phyloP scores from a whole-genome alignment of 2,888 invertebrate species.

The Netelia virgata region DNA sequence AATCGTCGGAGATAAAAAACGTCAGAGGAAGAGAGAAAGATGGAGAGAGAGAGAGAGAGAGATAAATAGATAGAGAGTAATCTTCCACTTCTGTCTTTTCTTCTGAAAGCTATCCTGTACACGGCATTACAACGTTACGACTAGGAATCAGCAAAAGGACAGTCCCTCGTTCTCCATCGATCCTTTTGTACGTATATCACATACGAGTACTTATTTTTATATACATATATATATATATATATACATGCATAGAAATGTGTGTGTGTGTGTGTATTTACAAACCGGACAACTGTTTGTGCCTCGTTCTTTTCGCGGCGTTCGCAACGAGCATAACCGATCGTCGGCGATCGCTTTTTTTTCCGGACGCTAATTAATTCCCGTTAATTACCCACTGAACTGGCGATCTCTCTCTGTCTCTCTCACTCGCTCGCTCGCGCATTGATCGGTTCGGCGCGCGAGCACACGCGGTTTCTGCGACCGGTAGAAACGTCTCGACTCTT shows the following conservation, averaged over 20 bases:
- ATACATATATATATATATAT: constrained; percentile 6
- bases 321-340: constrained; percentile 72
- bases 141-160: constrained; percentile 49
- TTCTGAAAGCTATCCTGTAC: constrained; percentile 5
- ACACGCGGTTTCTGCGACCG: constrained; percentile 51
- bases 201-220: not conserved
- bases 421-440: constrained; percentile 3
- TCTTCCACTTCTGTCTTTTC: constrained; percentile 20
- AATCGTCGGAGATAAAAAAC: constrained; percentile 47
- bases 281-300: constrained; percentile 40
- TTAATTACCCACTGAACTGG: constrained; percentile 77
- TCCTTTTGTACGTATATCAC: constrained; percentile 9
- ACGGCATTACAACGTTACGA: constrained; percentile 8
- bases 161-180: constrained; percentile 41
- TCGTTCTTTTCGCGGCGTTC: constrained; percentile 66
- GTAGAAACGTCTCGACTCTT: constrained; percentile 66
- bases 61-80: constrained; percentile 11
- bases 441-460: constrained; percentile 42
- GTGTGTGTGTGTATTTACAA: not conserved
- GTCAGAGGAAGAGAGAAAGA: not conserved
- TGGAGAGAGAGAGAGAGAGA: constrained; percentile 11
- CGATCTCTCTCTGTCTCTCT: constrained; percentile 45
- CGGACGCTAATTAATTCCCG: constrained; percentile 80
- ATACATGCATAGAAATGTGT: constrained; percentile 2
- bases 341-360: constrained; percentile 70